phyloP scores from a whole-genome alignment of 1,140 invertebrate genomes.

The Amyelois transitella region DNA sequence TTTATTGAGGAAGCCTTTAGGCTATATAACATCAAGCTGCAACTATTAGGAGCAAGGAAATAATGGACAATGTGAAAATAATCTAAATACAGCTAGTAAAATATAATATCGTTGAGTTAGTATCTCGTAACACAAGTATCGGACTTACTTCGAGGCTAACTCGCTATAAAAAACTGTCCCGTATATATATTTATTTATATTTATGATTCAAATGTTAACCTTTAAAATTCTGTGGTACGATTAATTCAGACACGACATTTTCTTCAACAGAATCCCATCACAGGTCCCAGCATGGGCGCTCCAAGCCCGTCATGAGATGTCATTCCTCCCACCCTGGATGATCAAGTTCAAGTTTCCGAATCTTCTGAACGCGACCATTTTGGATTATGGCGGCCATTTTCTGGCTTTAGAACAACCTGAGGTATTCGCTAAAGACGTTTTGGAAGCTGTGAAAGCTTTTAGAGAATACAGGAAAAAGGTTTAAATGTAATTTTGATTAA shows the following conservation, averaged over 20 bases:
- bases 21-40: too few relatives aligned
- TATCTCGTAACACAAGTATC: too few relatives aligned
- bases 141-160: too few relatives aligned
- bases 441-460: conserved; percentile 33
- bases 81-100: too few relatives aligned
- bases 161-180: too few relatives aligned
- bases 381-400: conserved; percentile 83
- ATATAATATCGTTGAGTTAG: too few relatives aligned
- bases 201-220: too few relatives aligned
- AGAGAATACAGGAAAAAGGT: conserved; percentile 33
- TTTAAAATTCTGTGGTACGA: too few relatives aligned
- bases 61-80: too few relatives aligned
- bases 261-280: conserved; percentile 61
- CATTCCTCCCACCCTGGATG: conserved; percentile 65
- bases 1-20: too few relatives aligned
- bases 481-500: conserved; percentile 29
- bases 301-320: conserved; percentile 75
- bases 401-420: conserved; percentile 82
- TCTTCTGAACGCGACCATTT: conserved; percentile 72
- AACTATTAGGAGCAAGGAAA: too few relatives aligned
- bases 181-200: too few relatives aligned
- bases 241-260: background rate
- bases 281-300: conserved; percentile 76
- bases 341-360: conserved; percentile 71
- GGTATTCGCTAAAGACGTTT: conserved; percentile 76